Conservation (phyloP, 1,140 invertebrate genomes). For the Solen grandis region DNA sequence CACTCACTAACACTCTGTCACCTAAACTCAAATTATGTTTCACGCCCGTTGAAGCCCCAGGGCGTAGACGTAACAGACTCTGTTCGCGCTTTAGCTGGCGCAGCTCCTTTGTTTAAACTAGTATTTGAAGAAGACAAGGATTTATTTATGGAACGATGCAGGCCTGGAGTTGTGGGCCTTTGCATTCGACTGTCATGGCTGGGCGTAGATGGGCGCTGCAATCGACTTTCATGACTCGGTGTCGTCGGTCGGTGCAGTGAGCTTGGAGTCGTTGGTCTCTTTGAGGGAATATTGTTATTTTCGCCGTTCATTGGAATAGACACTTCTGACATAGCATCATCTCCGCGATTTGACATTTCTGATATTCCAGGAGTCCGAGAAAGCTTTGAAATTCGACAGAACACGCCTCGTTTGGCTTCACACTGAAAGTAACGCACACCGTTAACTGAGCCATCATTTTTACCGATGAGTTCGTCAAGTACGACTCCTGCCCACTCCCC, state of each 20-base stretch:
- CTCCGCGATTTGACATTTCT: slow-evolving; percentile 48
- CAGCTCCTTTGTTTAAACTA: slow-evolving; percentile 57
- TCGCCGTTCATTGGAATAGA: slow-evolving; percentile 36
- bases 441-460: slow-evolving; percentile 82
- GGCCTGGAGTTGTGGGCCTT: slow-evolving; percentile 37
- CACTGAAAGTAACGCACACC: slow-evolving; percentile 87
- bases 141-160: slow-evolving; percentile 59
- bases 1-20: slow-evolving; percentile 94
- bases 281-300: slow-evolving; percentile 4
- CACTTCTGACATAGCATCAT: slow-evolving; percentile 50
- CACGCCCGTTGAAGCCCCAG: slow-evolving; percentile 19
- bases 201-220: slow-evolving; percentile 1
- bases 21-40: slow-evolving; percentile 86
- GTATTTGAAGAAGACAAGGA: slow-evolving; percentile 64
- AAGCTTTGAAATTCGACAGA: slow-evolving; percentile 94
- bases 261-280: slow-evolving; percentile 12
- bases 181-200: slow-evolving; percentile 5
- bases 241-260: slow-evolving; percentile 61
- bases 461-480: slow-evolving; percentile 79
- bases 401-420: slow-evolving; percentile 95
- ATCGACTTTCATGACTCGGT: slow-evolving; percentile 39
- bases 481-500: slow-evolving; percentile 81
- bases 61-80: slow-evolving; percentile 10
- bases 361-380: slow-evolving; percentile 86
- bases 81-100: slow-evolving; percentile 29